Percentiles rank a stretch among this genome's conserved stretches.
phyloP scores from a whole-genome alignment of 2,797 vertebrate genomes.

The Mus spretus region DNA sequence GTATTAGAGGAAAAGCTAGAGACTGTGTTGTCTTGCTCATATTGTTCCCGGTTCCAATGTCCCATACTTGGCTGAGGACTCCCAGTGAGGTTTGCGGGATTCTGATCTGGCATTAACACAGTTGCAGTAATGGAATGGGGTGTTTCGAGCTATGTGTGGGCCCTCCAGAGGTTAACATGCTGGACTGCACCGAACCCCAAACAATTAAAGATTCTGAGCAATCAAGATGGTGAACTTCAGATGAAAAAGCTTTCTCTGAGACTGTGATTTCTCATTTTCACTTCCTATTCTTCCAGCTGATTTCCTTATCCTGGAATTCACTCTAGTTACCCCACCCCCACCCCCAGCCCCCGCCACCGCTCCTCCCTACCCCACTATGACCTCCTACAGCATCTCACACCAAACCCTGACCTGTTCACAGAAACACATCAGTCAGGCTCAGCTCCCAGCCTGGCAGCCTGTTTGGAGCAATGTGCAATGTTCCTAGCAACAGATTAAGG shows the following conservation, averaged over 20 bases:
- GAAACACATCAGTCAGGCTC: constrained; percentile 72
- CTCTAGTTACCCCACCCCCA: background rate
- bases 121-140: background rate
- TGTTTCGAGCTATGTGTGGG: background rate
- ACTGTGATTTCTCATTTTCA: background rate
- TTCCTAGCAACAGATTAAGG: constrained; percentile 68
- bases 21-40: background rate
- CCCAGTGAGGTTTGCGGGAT: background rate
- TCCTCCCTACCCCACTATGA: background rate
- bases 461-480: constrained; percentile 55
- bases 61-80: background rate
- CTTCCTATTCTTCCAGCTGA: constrained; percentile 7
- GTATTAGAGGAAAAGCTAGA: background rate
- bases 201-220: too few relatives aligned
- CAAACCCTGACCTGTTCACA: constrained; percentile 66
- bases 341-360: background rate
- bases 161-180: background rate
- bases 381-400: background rate
- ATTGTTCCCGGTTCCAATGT: background rate
- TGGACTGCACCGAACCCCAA: background rate
- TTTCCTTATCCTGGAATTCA: constrained; percentile 42
- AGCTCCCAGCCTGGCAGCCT: constrained; percentile 60
- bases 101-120: background rate
- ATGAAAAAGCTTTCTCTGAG: background rate
- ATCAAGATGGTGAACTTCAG: background rate